Percentiles rank a stretch among this genome's conserved stretches.
Conservation (phyloP, 2,888 invertebrate genomes). For the Pammene aurita region DNA sequence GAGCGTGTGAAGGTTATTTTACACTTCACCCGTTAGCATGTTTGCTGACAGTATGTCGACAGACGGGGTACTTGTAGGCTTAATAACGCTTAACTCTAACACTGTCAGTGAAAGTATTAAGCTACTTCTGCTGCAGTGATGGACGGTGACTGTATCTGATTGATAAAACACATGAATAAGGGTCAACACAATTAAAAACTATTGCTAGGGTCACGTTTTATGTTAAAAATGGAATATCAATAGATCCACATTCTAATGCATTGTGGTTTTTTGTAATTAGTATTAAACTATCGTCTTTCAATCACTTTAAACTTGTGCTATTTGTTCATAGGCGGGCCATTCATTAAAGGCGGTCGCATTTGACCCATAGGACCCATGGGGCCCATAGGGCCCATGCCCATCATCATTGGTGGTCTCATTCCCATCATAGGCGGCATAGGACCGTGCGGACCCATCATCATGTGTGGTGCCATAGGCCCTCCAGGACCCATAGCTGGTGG, state of each 20-base stretch:
- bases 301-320: constrained; percentile 49
- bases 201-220: no score
- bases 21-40: no score
- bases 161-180: no score
- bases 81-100: no score
- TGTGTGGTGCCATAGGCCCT: constrained; percentile 88
- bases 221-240: no score
- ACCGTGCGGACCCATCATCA: constrained; percentile 93
- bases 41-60: no score
- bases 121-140: no score
- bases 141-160: no score
- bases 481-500: constrained; percentile 85
- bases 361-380: constrained; percentile 88
- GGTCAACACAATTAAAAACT: no score
- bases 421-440: constrained; percentile 91
- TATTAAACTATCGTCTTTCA: constrained; percentile 9
- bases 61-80: no score
- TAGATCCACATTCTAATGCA: background rate
- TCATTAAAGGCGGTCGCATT: constrained; percentile 88
- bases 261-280: background rate
- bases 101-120: no score
- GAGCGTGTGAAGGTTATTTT: no score
- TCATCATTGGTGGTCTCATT: constrained; percentile 86
- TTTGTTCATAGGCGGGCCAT: constrained; percentile 86
- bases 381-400: constrained; percentile 85